A percentile compares a stretch with the other conserved stretches of the same genome.
Evolutionary conservation across 2,888 invertebrate species (phyloP).

Genomic region (Pogonocherus hispidulus): DNA sequence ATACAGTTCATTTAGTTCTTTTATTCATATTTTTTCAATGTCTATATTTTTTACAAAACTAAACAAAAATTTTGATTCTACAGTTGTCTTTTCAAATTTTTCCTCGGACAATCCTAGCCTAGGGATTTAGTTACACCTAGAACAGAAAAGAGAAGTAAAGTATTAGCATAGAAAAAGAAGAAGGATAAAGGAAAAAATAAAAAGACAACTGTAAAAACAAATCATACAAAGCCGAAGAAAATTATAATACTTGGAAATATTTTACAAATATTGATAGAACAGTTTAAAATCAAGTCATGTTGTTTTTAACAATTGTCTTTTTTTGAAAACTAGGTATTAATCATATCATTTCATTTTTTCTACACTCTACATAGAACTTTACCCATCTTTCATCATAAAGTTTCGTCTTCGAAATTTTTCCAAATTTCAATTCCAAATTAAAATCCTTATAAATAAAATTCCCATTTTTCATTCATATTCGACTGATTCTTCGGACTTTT

Average conservation of each 20-base stretch:
- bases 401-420: slow-evolving; percentile 1
- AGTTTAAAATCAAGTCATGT: background rate
- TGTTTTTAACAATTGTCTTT: slow-evolving; percentile 15
- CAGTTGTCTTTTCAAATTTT: slow-evolving; percentile 46
- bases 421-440: slow-evolving; percentile 13
- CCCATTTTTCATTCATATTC: slow-evolving; percentile 18
- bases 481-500: slow-evolving; percentile 10
- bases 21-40: too few species aligned
- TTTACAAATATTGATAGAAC: too few species aligned
- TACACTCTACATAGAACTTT: background rate
- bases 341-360: background rate
- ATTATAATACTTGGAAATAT: background rate
- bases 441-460: too few species aligned
- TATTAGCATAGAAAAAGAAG: background rate
- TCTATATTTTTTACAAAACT: too few species aligned
- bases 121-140: background rate
- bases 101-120: background rate
- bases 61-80: slow-evolving; percentile 1
- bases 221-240: background rate
- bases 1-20: too few species aligned
- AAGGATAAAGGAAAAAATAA: background rate
- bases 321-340: background rate
- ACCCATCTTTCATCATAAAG: background rate
- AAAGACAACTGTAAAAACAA: slow-evolving; percentile 1
- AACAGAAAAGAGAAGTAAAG: background rate